Base-by-base conservation (phyloP, 2,888 invertebrate species). In the Tanypteryx hageni region DNA sequence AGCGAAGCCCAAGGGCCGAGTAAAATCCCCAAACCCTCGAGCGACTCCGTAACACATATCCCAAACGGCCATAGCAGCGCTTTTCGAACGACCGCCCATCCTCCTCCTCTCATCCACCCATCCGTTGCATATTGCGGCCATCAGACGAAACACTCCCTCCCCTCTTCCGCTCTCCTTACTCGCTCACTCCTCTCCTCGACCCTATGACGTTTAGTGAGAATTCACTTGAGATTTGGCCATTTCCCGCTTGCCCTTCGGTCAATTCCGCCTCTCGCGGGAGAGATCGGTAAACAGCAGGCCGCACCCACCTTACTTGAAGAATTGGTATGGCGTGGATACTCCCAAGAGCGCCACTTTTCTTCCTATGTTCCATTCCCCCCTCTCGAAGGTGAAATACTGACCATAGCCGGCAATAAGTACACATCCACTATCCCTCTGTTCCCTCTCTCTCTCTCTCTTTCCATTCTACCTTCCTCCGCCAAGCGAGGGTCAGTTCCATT, bases 231-330 rank as follows among this genome's bases (percentile, higher is more conserved):
- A 61, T 14, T 61, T 83, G 83, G n/a, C 83, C 18, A 56, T 57
- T 83, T 57, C 57, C 56, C 27, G 44, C 44, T n/a, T 18, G 7
- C 64, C 31, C 44, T 18, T 44, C 16, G 64, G 44, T 89, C 61
- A 89, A 64, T 89, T 89, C 86, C 59, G 31, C 13, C 61, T 31
- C 89, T 64, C 89, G 44, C 64, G 64, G 89, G 89, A 89, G 16
- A 14, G 64, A 89, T 89, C 89, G 89, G 61, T 61, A 5, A 64
- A 64, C 61, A 9, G 56, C 58, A 58, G 85, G 85, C 16, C 18
- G 83, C 57, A 57, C 16, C 82, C 13, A 18, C 31, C 18, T 16
- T n/a, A n/a, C 27, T 10, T 64, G 89, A 89, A 64, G 64, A 44
- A 89, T 89, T 61, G 64, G 44, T 44, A 44, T n/a, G 57, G 83